Base-by-base conservation (phyloP, 2,888 invertebrate genomes). In the Agonopterix alstromeriana region DNA sequence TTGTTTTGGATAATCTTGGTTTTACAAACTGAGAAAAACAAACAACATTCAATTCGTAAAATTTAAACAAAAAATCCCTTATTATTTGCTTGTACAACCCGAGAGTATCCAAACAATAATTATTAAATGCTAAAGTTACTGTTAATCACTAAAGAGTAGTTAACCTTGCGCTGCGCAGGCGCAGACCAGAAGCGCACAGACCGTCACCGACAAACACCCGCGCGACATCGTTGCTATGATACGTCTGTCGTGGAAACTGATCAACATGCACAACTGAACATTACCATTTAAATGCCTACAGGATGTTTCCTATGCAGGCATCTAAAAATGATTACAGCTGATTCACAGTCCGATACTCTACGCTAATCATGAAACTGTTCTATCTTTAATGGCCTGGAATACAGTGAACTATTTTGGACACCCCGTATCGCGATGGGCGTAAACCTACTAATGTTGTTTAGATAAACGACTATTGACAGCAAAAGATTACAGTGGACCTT, bases 381-480 rank as follows among this genome's bases (percentile, higher is more conserved):
- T 3, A 27, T 3, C 17, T 3, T 17, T 3, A 17, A 17, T 17
- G 17, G 17, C 7, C 27, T 27, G 27, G 27, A 27, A 27, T 27
- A 27, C 27, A 27, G 27, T 27, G 27, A 27, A 27, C 27, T 27
- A 27, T 27, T 27, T 48, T 42, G 45, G 46, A 44, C 46, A 9
- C 45, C 42, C 38, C 36, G 46, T 35, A 38, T 47, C 41, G 51
- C 46, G 53, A 60, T 59, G 48, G 51, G 62, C 58, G 67, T 38
- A 38, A 38, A 38, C 38, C n/a, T 38, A 38, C 38, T 38, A 65
- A 65, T 63, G 60, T 50, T 52, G 53, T 53, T 57, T 58, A 63
- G 77, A 81, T 80, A 80, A 77, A 62, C 65, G 74, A 65, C 55
- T 77, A 60, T 77, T 74, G 72, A 76, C 73, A 73, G 77, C 70